Conservation (phyloP, 2,113 vertebrate species). For the Poeciliopsis retropinna region DNA sequence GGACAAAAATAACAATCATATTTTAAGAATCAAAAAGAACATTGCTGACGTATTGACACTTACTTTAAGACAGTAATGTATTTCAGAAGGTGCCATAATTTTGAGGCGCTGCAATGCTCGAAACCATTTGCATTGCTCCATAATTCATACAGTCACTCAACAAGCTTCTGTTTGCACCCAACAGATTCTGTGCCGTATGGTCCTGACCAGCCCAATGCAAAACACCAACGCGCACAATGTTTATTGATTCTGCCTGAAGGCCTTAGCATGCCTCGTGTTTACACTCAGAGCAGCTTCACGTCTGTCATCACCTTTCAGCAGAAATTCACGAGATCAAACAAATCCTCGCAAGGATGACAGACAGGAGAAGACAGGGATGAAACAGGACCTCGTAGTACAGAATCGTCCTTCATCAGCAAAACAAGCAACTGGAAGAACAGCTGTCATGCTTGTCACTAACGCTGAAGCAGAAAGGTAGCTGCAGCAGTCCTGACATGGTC, state of each 20-base stretch:
- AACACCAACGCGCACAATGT: conserved; percentile 10
- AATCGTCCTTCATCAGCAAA: conserved; percentile 18
- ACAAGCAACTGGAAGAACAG: conserved; percentile 6
- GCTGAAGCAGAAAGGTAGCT: conserved; percentile 27
- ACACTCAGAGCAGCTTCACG: conserved; percentile 38
- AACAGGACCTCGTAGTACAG: conserved; percentile 30
- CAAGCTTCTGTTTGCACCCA: conserved; percentile 28
- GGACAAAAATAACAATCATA: background rate
- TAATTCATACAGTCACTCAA: conserved; percentile 50
- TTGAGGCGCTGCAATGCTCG: conserved; percentile 24
- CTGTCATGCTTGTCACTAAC: conserved; percentile 17
- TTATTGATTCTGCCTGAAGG: conserved; percentile 23
- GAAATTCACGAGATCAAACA: conserved; percentile 59
- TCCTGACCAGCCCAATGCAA: conserved; percentile 29
- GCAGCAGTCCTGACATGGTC: conserved; percentile 44
- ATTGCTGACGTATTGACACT: background rate
- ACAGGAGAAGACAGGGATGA: conserved; percentile 36
- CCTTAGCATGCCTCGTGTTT: conserved; percentile 20
- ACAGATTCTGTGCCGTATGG: conserved; percentile 46
- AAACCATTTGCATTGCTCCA: conserved; percentile 10
- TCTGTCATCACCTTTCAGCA: conserved; percentile 22
- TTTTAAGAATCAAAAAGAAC: background rate
- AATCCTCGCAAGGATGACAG: conserved; percentile 37
- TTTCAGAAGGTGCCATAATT: conserved; percentile 32
- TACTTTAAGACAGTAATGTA: conserved; percentile 23